Percentiles rank a stretch among this genome's conserved stretches.
These are phyloP conservation scores for Drosophila seclusa DNA, from an alignment of 2,888 invertebrate genomes.

Conservation along the genomic window DNA sequence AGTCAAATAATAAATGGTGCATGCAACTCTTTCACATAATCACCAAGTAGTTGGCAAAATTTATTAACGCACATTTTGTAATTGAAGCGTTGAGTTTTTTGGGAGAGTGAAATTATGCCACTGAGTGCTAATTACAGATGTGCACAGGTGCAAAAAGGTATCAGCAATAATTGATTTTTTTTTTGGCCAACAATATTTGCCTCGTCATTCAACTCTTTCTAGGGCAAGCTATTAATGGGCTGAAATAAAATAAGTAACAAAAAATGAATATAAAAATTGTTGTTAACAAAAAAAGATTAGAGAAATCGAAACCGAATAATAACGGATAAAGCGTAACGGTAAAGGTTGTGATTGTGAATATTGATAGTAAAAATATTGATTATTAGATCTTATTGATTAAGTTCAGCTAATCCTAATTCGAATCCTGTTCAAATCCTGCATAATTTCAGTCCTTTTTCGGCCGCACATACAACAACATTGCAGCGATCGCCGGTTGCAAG, in stretches of 20 bases:
- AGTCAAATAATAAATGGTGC: conserved; percentile 50
- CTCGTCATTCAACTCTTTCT: not conserved
- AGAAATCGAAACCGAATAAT: not conserved
- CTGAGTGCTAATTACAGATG: conserved; percentile 44
- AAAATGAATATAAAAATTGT: not conserved
- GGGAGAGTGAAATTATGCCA: conserved; percentile 42
- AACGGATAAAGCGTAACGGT: not conserved
- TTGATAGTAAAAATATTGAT: not conserved
- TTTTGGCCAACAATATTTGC: not conserved
- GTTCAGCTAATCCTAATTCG: not conserved
- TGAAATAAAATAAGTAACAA: not conserved
- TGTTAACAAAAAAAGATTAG: not conserved
- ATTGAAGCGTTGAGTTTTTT: conserved; percentile 55
- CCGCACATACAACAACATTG: conserved; percentile 95
- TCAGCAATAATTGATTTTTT: conserved; percentile 14
- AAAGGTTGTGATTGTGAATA: not conserved
- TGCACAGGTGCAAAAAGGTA: conserved; percentile 31
- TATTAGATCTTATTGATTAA: not conserved
- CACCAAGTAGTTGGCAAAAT: conserved; percentile 46
- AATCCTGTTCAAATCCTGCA: not conserved
- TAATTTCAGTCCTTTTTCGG: conserved; percentile 95
- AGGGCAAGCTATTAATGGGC: not conserved
- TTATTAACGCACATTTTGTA: conserved; percentile 75
- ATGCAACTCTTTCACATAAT: conserved; percentile 37
- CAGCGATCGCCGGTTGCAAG: conserved; percentile 95